Evolutionary conservation across 2,888 invertebrate genomes (phyloP).

Genomic region (Drosophila mimetica): DNA sequence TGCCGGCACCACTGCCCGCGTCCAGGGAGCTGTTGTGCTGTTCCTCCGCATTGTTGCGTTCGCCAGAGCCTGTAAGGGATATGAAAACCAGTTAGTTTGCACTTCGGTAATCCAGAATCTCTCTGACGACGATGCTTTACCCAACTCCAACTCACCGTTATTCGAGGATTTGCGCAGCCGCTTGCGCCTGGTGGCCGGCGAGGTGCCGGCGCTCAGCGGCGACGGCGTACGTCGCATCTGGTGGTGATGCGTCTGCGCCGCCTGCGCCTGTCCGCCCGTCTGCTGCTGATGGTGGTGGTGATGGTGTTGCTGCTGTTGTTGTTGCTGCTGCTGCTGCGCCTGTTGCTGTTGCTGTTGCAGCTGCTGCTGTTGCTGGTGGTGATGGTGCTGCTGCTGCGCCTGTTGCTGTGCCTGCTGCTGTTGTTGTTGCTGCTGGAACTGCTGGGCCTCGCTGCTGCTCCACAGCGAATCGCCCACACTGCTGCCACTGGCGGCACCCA

Average conservation of each 20-base stretch:
- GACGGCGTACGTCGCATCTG: slow-evolving; percentile 85
- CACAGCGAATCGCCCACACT: slow-evolving; percentile 85
- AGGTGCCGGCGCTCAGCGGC: slow-evolving; percentile 86
- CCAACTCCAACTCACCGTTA: slow-evolving; percentile 84
- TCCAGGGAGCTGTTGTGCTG: slow-evolving; percentile 82
- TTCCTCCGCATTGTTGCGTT: slow-evolving; percentile 85
- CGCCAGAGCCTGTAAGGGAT: slow-evolving; percentile 84
- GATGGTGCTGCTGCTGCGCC: slow-evolving; percentile 86
- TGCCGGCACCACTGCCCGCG: slow-evolving; percentile 73
- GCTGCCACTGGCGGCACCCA: slow-evolving; percentile 72
- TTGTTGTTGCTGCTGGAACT: slow-evolving; percentile 86
- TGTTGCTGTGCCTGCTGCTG: slow-evolving; percentile 86
- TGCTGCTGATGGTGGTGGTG: slow-evolving; percentile 84
- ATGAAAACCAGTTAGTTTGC: neutral
- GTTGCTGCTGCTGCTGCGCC: slow-evolving; percentile 82
- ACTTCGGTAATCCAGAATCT: neutral
- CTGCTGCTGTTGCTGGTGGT: slow-evolving; percentile 85
- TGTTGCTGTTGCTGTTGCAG: slow-evolving; percentile 85
- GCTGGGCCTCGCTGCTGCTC: slow-evolving; percentile 85
- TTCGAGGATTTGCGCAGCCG: slow-evolving; percentile 88
- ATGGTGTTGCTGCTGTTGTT: slow-evolving; percentile 77
- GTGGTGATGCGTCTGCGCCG: slow-evolving; percentile 86
- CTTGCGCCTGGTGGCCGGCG: slow-evolving; percentile 87
- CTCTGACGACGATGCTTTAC: slow-evolving; percentile 65
- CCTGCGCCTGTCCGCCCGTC: slow-evolving; percentile 86